Evolutionary conservation across 2,113 vertebrate genomes (phyloP), one percentile per base, ranked within the genome.

Genomic region (Ceuthmochares aereus): DNA sequence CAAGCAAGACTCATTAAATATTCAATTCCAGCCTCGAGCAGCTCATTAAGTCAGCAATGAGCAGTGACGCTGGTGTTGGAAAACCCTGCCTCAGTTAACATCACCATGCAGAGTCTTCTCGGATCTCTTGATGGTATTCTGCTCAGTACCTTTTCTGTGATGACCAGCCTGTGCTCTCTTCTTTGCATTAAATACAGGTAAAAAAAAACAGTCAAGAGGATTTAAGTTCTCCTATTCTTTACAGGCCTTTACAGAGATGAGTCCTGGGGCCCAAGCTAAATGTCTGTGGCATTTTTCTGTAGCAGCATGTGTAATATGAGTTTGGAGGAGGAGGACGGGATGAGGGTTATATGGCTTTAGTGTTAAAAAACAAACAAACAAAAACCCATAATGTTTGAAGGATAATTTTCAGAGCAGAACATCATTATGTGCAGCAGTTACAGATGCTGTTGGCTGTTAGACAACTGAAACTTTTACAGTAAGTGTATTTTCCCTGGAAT

Each of bases 121-220:
- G 95, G 97, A 96, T 95, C 97, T 94, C 97, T 92, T 94, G 93
- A 97, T 97, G 97, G 94, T 97, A 93, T 93, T 92, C 97, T 97
- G 95, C 97, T 95, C 95, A 96, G 95, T 93, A 96, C 97, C 96
- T 97, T 97, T 97, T 97, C 97, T 97, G 92, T 97, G 98, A 99
- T 99, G 99, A 98, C 98, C 98, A 98, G 98, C 95, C 96, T 98
- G 93, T 99, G 98, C 97, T 99, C 98, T 85, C 97, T 99, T 93
- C 98, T 99, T 97, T 99, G 98, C 98, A 93, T 99, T 95, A 98
- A 98, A 97, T 99, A 98, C 98, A 99, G 98, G 98, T 99, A 99
- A 88, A 87, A 94, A 67, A 49, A 23, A 49, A 49, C 47, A 36
- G 60, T 62, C 79, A 96, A 81, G 90, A 84, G 75, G 66, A 72